Evolutionary conservation across 2,888 invertebrate genomes (phyloP).

Genomic region (Leptopilina syphax): DNA sequence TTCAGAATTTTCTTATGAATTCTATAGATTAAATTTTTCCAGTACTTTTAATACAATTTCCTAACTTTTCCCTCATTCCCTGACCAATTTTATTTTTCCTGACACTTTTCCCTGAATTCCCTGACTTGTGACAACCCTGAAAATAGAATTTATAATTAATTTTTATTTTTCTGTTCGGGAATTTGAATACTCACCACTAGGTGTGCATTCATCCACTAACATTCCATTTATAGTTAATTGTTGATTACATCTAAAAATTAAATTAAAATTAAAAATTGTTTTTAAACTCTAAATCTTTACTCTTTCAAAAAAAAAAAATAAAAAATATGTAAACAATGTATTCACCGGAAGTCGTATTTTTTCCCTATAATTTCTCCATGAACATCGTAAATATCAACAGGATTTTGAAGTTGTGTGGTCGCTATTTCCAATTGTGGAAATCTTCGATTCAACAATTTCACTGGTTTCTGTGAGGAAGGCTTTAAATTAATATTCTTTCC

Average conservation of each 20-base stretch:
- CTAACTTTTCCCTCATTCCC: no score
- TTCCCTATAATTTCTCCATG: conserved; percentile 69
- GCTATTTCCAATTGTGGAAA: conserved; percentile 68
- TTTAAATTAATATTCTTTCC: conserved; percentile 67
- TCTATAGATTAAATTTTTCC: no score
- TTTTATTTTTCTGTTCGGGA: no score
- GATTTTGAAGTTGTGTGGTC: conserved; percentile 48
- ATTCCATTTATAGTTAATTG: conserved; percentile 64
- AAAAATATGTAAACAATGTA: not conserved
- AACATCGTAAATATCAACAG: conserved; percentile 64
- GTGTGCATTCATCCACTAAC: conserved; percentile 68
- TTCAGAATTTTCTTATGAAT: no score
- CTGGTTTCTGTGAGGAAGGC: conserved; percentile 54
- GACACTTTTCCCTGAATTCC: no score
- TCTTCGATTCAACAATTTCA: conserved; percentile 67
- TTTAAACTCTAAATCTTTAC: not conserved
- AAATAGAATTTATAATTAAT: no score
- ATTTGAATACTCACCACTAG: conserved; percentile 54
- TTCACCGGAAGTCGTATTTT: conserved; percentile 71
- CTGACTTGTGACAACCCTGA: no score
- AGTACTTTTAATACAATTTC: no score
- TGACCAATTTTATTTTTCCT: no score
- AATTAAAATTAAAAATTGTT: not conserved
- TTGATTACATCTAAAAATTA: conserved; percentile 67
- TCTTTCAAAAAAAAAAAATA: not conserved